Conservation (phyloP, 2,888 invertebrate species). For the Corythucha ciliata region DNA sequence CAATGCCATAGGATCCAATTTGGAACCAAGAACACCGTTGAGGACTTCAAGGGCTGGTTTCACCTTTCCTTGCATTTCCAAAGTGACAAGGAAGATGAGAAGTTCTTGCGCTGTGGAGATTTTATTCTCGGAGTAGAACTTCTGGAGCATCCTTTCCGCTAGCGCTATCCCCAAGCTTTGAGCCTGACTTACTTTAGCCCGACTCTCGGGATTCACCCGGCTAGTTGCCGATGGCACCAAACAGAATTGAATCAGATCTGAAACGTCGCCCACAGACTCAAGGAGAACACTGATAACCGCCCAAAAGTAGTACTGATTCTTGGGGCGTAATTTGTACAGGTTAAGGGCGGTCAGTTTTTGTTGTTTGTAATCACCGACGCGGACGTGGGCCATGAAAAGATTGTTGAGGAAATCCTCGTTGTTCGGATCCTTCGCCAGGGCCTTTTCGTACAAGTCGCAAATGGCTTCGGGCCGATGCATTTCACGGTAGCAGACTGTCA, state of each 20-base stretch:
- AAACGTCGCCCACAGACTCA: conserved; percentile 55
- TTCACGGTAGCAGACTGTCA: conserved; percentile 91
- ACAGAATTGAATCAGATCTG: conserved; percentile 19
- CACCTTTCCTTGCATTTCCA: conserved; percentile 56
- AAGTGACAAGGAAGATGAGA: conserved; percentile 77
- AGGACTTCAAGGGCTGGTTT: conserved; percentile 71
- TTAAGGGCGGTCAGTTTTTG: conserved; percentile 85
- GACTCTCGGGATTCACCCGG: conserved; percentile 9
- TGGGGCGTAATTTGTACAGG: conserved; percentile 81
- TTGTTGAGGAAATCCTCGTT: conserved; percentile 90
- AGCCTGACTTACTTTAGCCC: conserved; percentile 8
- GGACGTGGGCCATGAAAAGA: conserved; percentile 91
- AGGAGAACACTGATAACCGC: conserved; percentile 92
- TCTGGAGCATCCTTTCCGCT: conserved; percentile 44
- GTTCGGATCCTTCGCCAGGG: conserved; percentile 70
- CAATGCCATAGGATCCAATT: conserved; percentile 49
- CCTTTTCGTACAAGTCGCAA: conserved; percentile 79
- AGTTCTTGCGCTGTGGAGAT: conserved; percentile 91
- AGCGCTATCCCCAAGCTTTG: conserved; percentile 4
- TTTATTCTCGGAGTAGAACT: conserved; percentile 76
- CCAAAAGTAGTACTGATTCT: conserved; percentile 97
- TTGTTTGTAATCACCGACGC: conserved; percentile 77
- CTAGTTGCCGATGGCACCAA: conserved; percentile 10
- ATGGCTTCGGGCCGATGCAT: conserved; percentile 80
- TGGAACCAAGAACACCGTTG: conserved; percentile 62